A percentile compares a stretch with the other conserved stretches of the same genome.
phyloP scores from a whole-genome alignment of 2,888 invertebrate species.

The Aleiodes leptofemur region DNA sequence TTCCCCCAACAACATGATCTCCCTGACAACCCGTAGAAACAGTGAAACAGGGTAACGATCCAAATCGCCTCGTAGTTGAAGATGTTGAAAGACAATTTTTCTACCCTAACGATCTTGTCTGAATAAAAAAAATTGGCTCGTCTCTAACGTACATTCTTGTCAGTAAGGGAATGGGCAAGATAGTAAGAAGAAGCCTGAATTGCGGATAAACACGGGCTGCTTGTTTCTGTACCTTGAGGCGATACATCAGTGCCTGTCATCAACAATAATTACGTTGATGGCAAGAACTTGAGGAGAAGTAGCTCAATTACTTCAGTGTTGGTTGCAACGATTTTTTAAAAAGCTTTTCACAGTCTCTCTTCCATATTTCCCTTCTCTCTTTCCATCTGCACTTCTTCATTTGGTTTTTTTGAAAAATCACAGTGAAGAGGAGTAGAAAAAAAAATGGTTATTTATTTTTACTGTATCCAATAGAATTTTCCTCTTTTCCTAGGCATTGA shows the following conservation, averaged over 20 bases:
- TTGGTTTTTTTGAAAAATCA: not conserved
- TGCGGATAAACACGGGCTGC: conserved; percentile 47
- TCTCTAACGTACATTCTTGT: conserved; percentile 34
- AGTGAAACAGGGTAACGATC: conserved; percentile 25
- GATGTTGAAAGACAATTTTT: conserved; percentile 48
- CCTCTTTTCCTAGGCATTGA: not conserved
- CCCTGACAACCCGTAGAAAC: not conserved
- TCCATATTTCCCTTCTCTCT: conserved; percentile 25
- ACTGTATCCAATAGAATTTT: not conserved
- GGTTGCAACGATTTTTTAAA: not conserved
- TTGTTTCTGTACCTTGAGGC: conserved; percentile 27
- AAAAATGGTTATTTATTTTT: not conserved
- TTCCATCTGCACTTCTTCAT: not conserved
- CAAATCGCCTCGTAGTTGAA: conserved; percentile 6
- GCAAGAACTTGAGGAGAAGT: conserved; percentile 55
- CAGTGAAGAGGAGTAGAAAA: not conserved
- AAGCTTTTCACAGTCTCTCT: not conserved
- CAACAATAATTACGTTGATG: conserved; percentile 62
- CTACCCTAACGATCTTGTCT: conserved; percentile 52
- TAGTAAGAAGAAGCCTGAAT: conserved; percentile 36
- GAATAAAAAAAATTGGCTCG: conserved; percentile 35
- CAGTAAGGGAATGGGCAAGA: not conserved
- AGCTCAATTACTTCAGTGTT: conserved; percentile 42
- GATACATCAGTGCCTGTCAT: conserved; percentile 61
- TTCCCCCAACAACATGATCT: not conserved